Conservation (phyloP, 1,140 invertebrate genomes). For the Brachionus sp. region DNA sequence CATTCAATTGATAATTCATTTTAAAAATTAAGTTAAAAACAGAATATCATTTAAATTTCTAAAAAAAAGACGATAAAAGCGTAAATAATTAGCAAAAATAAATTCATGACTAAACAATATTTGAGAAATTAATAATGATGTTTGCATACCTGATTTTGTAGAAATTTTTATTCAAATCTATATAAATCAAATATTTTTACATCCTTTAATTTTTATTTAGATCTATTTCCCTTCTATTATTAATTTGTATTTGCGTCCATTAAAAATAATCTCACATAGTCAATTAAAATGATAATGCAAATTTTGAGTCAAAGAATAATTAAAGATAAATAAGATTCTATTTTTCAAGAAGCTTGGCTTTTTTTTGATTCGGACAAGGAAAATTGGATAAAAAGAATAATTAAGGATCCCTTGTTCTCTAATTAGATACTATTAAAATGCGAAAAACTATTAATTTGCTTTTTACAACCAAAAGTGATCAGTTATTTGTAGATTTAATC, state of each 20-base stretch:
- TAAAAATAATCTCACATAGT: background rate
- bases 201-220: background rate
- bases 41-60: background rate
- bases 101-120: background rate
- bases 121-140: background rate
- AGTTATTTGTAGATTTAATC: background rate
- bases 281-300: background rate
- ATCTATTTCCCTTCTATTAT: background rate
- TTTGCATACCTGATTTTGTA: slow-evolving; percentile 1
- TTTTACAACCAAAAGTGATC: background rate
- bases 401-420: background rate
- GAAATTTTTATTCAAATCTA: background rate
- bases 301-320: background rate
- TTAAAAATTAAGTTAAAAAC: background rate
- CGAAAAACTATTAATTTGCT: background rate
- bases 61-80: background rate
- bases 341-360: background rate
- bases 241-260: background rate
- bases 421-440: background rate
- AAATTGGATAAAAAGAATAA: background rate
- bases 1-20: background rate
- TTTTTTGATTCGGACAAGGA: background rate
- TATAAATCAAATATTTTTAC: slow-evolving; percentile 1
- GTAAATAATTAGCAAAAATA: background rate
- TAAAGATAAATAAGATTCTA: background rate